Evolutionary conservation across 2,797 vertebrate genomes (phyloP).

Genomic region (Sarcoramphus papa): DNA sequence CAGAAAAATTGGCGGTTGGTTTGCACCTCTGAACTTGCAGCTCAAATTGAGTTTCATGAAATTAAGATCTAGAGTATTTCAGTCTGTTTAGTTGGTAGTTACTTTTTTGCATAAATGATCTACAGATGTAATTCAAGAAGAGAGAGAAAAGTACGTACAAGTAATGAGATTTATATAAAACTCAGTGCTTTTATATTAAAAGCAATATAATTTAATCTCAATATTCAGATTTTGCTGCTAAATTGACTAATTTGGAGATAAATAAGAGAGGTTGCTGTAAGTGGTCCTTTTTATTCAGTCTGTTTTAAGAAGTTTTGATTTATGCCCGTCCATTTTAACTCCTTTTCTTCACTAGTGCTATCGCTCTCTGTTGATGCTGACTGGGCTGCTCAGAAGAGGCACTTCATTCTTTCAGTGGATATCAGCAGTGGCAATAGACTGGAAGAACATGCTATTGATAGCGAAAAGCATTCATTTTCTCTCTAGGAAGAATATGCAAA

Average conservation of each 20-base stretch:
- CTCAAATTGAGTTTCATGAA: not conserved
- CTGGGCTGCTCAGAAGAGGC: not conserved
- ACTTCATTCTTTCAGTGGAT: not conserved
- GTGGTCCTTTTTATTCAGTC: not conserved
- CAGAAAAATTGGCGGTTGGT: not conserved
- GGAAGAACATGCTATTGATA: not conserved
- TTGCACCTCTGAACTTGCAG: not conserved
- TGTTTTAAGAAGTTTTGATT: not conserved
- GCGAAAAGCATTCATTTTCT: not conserved
- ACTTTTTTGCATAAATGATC: not conserved
- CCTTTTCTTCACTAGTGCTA: not conserved
- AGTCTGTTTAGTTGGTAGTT: not conserved
- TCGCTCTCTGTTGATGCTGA: not conserved
- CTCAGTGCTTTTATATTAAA: not conserved
- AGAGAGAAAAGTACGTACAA: not conserved
- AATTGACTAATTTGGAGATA: not conserved
- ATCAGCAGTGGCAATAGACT: not conserved
- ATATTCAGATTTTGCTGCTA: not conserved
- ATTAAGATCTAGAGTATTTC: not conserved
- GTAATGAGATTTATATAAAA: not conserved
- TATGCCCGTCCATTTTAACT: not conserved
- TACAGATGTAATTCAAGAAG: not conserved
- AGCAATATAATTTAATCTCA: not conserved
- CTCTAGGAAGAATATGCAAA: not conserved
- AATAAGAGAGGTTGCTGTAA: not conserved